Conservation (phyloP, 2,888 invertebrate species). For the Sabatieria punctata region DNA sequence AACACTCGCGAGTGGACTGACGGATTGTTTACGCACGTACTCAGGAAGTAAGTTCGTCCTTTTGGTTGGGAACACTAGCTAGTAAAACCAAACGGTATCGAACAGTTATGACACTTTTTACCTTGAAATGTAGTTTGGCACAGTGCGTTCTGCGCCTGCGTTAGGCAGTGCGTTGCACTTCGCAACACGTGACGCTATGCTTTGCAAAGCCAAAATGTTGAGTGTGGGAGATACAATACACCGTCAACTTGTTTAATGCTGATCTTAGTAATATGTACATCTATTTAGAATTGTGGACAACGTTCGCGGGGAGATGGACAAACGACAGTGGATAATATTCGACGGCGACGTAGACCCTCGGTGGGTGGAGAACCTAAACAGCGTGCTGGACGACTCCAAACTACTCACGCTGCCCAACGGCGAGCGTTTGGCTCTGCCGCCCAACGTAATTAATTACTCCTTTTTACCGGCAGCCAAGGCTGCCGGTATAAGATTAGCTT, state of each 20-base stretch:
- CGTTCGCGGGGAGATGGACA: slow-evolving; percentile 92
- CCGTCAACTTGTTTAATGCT: too few species aligned
- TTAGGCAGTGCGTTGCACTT: too few species aligned
- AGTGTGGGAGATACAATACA: too few species aligned
- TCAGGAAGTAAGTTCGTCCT: slow-evolving; percentile 45
- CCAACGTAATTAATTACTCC: slow-evolving; percentile 53
- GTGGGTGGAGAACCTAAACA: slow-evolving; percentile 99
- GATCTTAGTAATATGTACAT: too few species aligned
- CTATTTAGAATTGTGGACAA: slow-evolving; percentile 92
- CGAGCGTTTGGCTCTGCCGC: slow-evolving; percentile 86
- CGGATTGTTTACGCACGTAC: slow-evolving; percentile 91
- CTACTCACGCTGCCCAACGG: slow-evolving; percentile 91
- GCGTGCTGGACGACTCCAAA: slow-evolving; percentile 96
- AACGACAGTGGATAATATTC: slow-evolving; percentile 99
- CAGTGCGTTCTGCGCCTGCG: too few species aligned
- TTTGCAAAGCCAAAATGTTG: too few species aligned
- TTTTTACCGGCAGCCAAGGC: too few species aligned
- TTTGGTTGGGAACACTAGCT: neutral
- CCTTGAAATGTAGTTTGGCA: too few species aligned
- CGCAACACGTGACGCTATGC: too few species aligned
- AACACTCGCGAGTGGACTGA: slow-evolving; percentile 99
- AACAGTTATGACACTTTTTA: neutral
- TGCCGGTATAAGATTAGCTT: too few species aligned
- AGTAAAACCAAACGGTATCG: neutral
- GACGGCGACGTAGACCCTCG: slow-evolving; percentile 99